These are phyloP conservation scores for Pseudonaja textilis DNA, from an alignment of 2,113 vertebrate genomes.

Conservation along the genomic window DNA sequence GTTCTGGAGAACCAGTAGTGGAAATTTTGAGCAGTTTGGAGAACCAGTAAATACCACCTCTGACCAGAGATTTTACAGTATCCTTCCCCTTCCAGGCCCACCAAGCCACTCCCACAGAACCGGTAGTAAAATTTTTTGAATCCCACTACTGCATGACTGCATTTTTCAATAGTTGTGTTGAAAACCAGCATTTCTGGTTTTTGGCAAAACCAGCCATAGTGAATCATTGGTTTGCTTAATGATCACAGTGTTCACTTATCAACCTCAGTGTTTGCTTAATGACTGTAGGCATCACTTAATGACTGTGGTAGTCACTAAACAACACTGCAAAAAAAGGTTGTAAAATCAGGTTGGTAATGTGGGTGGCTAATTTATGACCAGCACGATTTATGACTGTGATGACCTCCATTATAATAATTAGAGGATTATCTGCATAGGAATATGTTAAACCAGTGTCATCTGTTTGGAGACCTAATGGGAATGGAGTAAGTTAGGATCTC, in stretches of 20 bases:
- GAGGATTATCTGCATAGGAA: neutral
- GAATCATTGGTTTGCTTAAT: neutral
- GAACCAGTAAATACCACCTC: too few species aligned
- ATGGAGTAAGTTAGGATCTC: accelerated
- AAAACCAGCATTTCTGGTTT: too few species aligned
- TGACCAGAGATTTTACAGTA: too few species aligned
- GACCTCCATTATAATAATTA: neutral
- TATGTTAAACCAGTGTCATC: neutral
- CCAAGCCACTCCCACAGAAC: too few species aligned
- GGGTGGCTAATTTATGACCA: neutral
- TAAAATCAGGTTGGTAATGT: neutral
- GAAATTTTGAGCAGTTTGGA: too few species aligned
- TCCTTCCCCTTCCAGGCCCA: too few species aligned
- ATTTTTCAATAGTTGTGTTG: too few species aligned
- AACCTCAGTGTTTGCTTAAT: neutral
- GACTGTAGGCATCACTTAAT: neutral
- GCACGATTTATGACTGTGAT: neutral
- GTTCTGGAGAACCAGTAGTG: too few species aligned
- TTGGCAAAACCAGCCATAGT: neutral
- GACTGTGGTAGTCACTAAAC: neutral
- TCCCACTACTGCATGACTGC: too few species aligned
- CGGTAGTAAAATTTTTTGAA: too few species aligned
- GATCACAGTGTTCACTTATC: neutral
- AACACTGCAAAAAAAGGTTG: neutral
- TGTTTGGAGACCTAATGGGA: neutral